Conservation (phyloP, 2,888 invertebrate species). For the Agonopterix alstromeriana region DNA sequence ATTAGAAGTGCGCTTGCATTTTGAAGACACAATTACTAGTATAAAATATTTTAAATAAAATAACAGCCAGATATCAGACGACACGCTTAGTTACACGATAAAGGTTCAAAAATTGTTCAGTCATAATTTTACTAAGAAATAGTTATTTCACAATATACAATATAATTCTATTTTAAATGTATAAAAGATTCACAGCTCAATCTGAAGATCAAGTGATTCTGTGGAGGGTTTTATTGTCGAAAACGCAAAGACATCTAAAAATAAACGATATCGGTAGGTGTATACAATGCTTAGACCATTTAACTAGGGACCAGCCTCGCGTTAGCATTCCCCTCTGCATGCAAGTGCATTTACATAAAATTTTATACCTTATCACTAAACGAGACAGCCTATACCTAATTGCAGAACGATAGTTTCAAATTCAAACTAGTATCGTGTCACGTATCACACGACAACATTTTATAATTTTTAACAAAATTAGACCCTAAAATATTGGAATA, state of each 20-base stretch:
- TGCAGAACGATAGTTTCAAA: no score
- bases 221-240: constrained; percentile 36
- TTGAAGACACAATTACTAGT: constrained; percentile 12
- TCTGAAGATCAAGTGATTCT: constrained; percentile 19
- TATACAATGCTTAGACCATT: no score
- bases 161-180: constrained; percentile 19
- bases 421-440: no score
- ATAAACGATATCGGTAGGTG: no score
- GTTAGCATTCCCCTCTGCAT: no score
- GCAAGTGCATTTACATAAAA: no score
- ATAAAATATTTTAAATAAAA: constrained; percentile 46
- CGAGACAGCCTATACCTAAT: no score
- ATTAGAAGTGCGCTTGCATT: not conserved
- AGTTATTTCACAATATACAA: constrained; percentile 32
- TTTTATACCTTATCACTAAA: no score
- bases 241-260: constrained; percentile 16
- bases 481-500: no score
- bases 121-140: constrained; percentile 61
- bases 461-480: no score
- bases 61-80: constrained; percentile 54
- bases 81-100: constrained; percentile 54
- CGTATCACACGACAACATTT: no score
- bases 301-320: no score
- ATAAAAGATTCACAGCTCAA: constrained; percentile 44
- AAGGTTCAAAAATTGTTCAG: constrained; percentile 67